Base-by-base conservation (phyloP, 2,888 invertebrate genomes). In the Alviniconcha strummeri region DNA sequence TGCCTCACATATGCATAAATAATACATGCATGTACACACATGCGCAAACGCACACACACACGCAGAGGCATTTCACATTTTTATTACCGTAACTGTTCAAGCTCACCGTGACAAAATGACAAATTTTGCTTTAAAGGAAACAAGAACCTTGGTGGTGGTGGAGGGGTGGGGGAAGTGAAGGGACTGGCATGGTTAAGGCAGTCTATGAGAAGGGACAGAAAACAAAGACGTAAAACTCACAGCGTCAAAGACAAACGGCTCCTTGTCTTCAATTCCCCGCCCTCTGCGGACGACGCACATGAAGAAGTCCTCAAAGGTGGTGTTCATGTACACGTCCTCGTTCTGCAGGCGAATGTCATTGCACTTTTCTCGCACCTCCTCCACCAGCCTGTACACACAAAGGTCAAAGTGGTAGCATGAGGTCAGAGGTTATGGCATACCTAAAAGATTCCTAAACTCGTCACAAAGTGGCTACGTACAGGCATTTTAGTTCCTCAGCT, bases 321-420 rank as follows among this genome's bases (percentile, higher is more conserved):
- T 97, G 11, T 97, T 96, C 97, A 98, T 97, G 93, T 98, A 99
- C 0, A 99, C 96, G 89, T 97, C 97, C 91, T 97, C 97, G 91
- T 98, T 98, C 76, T 97, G 96, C 13, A 99, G 92, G 80, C 96
- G 96, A 0, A 98, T 94, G n/a, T 92, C 93, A 82, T 95, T 95
- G 11, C 96, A 95, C 67, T 96, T 94, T 86, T 97, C 97, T 92
- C 97, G 97, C 0, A 98, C 95, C 94, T 99, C 98, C 94, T 99
- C 99, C 0, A 99, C 96, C 81, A 99, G 93, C 89, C 97, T 95
- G 87, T 5, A 90, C 87, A 11, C 52, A 9, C 19, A 15, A n/a
- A 19, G n/a, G n/a, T 36, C 36, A 36, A 36, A 36, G 3, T 36
- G 36, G 36, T 36, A 3, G 36, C 36, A 36, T 36, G 36, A 36